Percentiles rank a stretch among this genome's conserved stretches.
phyloP scores from a whole-genome alignment of 1,140 invertebrate species.

The Mamestra configurata region DNA sequence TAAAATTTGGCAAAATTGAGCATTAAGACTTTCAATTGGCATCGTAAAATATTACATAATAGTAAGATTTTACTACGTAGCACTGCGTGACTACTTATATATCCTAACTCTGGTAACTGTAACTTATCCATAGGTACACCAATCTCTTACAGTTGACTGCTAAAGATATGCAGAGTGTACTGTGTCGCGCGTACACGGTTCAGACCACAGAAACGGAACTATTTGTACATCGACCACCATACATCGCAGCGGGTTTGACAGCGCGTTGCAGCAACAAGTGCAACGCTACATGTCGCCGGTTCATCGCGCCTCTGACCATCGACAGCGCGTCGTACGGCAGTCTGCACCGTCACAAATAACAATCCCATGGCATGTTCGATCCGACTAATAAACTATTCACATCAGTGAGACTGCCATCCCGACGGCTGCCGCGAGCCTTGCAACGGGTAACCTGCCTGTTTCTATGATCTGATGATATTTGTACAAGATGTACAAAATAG shows the following conservation, averaged over 20 bases:
- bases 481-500: conserved; percentile 60
- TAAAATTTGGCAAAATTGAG: conserved; percentile 88
- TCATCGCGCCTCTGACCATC: neutral
- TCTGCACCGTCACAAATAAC: conserved; percentile 5
- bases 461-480: conserved; percentile 51
- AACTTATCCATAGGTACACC: conserved; percentile 79
- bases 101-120: conserved; percentile 86
- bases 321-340: neutral
- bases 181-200: conserved; percentile 60
- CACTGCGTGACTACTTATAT: conserved; percentile 76
- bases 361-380: neutral
- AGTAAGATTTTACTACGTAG: conserved; percentile 78
- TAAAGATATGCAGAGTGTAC: conserved; percentile 62
- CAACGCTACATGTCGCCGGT: neutral
- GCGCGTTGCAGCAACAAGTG: neutral
- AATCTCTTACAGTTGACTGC: conserved; percentile 64
- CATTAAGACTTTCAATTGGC: conserved; percentile 85
- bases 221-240: conserved; percentile 40
- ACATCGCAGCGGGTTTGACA: neutral
- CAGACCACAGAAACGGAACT: conserved; percentile 50
- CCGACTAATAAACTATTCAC: neutral
- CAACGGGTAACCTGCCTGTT: conserved; percentile 20
- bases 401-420: neutral
- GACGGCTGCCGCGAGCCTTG: neutral
- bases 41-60: conserved; percentile 74